Base-by-base conservation (phyloP, 2,113 vertebrate species). In the Cinclus mexicanus region DNA sequence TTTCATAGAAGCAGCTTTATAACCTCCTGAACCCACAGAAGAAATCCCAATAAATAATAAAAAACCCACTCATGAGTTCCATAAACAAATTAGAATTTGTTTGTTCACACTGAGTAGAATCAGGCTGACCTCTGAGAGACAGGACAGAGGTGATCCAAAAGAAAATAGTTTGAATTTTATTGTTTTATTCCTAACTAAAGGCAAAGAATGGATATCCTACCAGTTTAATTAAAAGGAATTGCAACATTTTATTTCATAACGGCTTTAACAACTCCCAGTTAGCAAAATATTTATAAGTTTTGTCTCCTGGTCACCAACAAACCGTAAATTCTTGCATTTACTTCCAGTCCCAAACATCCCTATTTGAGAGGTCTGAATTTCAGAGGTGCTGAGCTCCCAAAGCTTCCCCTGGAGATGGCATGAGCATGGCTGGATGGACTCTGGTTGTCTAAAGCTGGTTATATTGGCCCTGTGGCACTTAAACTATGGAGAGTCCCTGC, bases 1-100 rank as follows among this genome's bases (percentile, higher is more conserved):
- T 93, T 76, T 90, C 87, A 93, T 12, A 80, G 46, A 83, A 81
- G 71, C 63, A 71, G 91, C 63, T 88, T 87, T 83, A 71, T 68
- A 87, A 85, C 71, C 91, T 89, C 84, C 74, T 79, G 78, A 80
- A 89, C 84, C 35, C 76, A 86, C 3, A 39, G 35, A 60, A 83
- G 24, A 86, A 53, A 86, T 83, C 61, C 52, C 64, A 92, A 83
- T 50, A 87, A 47, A 78, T 82, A 85, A 81, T 59, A 57, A 87
- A 81, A 88, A 71, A 2, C 3, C 81, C 81, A 72, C 44, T 87
- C 60, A 68, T 18, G 76, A 83, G 60, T 81, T 93, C 57, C 82
- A 88, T 83, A 96, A 96, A 89, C 90, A 83, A 95, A 91, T 83
- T 59, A 96, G 52, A 95, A 52, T 72, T 81, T 81, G 91, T 89